Evolutionary conservation across 2,888 invertebrate species (phyloP).

Genomic region (Lepidocyrtinus sp.): DNA sequence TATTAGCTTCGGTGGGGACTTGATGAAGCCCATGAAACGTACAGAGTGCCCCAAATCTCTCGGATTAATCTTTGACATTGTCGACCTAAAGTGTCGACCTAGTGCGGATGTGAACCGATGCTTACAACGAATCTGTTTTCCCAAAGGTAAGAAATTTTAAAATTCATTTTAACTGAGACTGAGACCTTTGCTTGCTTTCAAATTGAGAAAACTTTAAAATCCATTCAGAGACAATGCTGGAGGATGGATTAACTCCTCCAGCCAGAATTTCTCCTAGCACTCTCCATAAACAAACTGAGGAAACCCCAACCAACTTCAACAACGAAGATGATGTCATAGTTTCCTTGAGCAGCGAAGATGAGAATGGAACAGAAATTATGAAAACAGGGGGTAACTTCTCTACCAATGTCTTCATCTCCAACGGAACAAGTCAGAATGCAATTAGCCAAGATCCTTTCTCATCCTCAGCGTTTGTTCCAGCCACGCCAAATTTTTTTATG

Average conservation of each 20-base stretch:
- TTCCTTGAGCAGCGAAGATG: too few relatives aligned
- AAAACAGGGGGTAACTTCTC: too few relatives aligned
- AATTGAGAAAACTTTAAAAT: neutral
- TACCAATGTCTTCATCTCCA: too few relatives aligned
- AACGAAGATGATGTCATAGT: too few relatives aligned
- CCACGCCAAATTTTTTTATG: too few relatives aligned
- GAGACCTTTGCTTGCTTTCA: neutral
- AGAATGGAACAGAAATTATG: too few relatives aligned
- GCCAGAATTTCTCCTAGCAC: too few relatives aligned
- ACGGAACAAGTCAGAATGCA: too few relatives aligned
- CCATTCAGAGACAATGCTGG: neutral
- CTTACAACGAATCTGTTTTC: slow-evolving; percentile 28
- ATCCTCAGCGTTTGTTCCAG: too few relatives aligned
- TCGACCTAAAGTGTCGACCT: slow-evolving; percentile 8
- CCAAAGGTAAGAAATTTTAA: slow-evolving; percentile 22
- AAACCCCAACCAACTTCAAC: neutral
- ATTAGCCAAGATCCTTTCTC: too few relatives aligned
- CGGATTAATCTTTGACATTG: slow-evolving; percentile 25
- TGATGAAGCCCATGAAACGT: slow-evolving; percentile 22
- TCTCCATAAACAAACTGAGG: too few relatives aligned
- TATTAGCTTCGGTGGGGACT: slow-evolving; percentile 23
- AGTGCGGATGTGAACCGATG: neutral
- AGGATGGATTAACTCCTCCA: neutral
- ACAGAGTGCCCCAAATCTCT: slow-evolving; percentile 9
- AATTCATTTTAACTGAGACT: too few relatives aligned